These are phyloP conservation scores for Drepana arcuata DNA, from an alignment of 1,140 invertebrate genomes.

Conservation along the genomic window DNA sequence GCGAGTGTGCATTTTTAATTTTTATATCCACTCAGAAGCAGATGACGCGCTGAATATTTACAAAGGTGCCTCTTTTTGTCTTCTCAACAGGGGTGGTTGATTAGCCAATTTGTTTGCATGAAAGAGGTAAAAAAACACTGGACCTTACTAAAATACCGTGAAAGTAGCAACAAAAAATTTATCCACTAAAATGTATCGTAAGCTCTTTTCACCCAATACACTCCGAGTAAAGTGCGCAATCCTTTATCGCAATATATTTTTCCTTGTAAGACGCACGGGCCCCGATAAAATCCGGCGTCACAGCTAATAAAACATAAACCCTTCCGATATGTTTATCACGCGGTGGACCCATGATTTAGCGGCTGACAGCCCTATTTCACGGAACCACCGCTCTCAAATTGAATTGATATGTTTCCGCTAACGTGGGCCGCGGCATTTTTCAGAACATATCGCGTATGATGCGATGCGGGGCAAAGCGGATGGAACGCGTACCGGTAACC, in stretches of 20 bases:
- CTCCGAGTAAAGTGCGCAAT: too few species aligned
- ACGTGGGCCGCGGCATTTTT: conserved; percentile 49
- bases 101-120: too few species aligned
- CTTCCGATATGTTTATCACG: conserved; percentile 54
- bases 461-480: conserved; percentile 39
- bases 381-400: conserved; percentile 44
- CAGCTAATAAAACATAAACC: conserved; percentile 47
- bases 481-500: conserved; percentile 34
- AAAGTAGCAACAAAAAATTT: too few species aligned
- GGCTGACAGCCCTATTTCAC: conserved; percentile 48
- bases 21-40: conserved; percentile 37
- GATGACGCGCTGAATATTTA: conserved; percentile 58
- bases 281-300: conserved; percentile 25
- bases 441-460: conserved; percentile 51
- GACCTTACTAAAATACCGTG: too few species aligned
- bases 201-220: too few species aligned
- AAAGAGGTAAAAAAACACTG: too few species aligned
- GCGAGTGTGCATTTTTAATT: conserved; percentile 58
- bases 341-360: conserved; percentile 43
- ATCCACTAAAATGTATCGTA: too few species aligned
- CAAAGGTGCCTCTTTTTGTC: conserved; percentile 41
- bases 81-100: conserved; percentile 42
- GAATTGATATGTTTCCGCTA: conserved; percentile 64
- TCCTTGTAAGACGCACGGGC: too few species aligned
- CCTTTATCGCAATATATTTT: too few species aligned